Percentiles rank a stretch among this genome's conserved stretches.
These are phyloP conservation scores for Dissostichus mawsoni DNA, from an alignment of 2,113 vertebrate genomes.

Conservation along the genomic window DNA sequence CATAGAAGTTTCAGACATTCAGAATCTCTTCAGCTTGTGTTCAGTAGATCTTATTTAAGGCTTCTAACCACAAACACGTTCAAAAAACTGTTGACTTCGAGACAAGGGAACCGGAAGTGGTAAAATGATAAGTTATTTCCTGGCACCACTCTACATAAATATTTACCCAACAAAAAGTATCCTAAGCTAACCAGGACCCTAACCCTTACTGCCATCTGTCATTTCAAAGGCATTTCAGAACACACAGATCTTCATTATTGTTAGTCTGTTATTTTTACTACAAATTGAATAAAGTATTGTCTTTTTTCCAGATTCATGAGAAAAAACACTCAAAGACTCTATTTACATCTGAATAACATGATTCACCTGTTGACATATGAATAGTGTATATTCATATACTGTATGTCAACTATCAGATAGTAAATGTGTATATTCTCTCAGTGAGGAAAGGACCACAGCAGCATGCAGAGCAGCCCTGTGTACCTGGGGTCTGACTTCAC, in stretches of 20 bases:
- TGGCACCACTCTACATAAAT: no score
- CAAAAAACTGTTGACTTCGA: no score
- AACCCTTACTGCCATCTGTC: neutral
- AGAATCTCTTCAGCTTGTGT: no score
- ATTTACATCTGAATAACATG: neutral
- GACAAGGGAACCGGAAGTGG: no score
- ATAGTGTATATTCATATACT: neutral
- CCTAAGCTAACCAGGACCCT: no score
- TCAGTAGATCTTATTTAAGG: no score
- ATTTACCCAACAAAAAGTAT: no score
- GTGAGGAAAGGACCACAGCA: conserved; percentile 1
- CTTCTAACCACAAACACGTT: no score
- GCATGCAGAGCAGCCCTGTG: conserved; percentile 3
- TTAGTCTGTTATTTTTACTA: neutral
- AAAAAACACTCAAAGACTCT: neutral
- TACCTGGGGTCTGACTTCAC: conserved; percentile 34
- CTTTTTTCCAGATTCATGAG: no score
- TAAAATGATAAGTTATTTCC: no score
- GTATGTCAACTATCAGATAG: neutral
- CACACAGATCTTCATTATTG: neutral
- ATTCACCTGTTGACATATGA: neutral
- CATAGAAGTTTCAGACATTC: no score
- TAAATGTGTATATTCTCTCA: neutral
- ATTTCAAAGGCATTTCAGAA: neutral
- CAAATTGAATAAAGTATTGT: neutral